Evolutionary conservation across 2,888 invertebrate species (phyloP), one percentile per base, ranked within the genome.

Genomic region (Dilophus febrilis): DNA sequence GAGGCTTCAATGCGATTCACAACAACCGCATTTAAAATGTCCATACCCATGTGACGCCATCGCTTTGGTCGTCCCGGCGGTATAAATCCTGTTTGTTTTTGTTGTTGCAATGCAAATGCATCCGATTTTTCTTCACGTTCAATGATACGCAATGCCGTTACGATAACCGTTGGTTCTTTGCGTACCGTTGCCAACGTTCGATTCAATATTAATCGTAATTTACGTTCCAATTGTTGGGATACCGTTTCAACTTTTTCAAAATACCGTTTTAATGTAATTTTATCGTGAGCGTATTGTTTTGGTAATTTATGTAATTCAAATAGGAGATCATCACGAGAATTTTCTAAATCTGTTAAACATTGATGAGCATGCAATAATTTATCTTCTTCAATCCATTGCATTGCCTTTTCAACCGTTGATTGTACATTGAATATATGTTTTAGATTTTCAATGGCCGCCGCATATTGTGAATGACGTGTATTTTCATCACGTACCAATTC

Each of bases 391-490:
- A 98, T 95, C 69, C 88, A 81, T 40, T 85, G 81, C 56, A 88
- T 83, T 0, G 95, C 92, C 60, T 88, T 91, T 40, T 87, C 82
- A 1, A 97, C 88, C 63, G 90, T 92, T 53, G 92, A 91, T 10
- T 92, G 94, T 1, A 97, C 92, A 34, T 91, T 94, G 53, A 97
- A 95, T 46, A 98, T 94, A 55, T 97, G 94, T 58, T 94, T 95
- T 22, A 98, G 67, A 57, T 98, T 98, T 56, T 98, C 95, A 71
- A 90, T 91, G 0, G 97, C 97, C 2, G 95, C 94, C 2, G 91
- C 92, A 62, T 94, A 91, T 57, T 94, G 97, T 1, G 94, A 94
- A 61, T 97, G 92, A 16, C 83, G 75, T 49, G 85, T 83, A 56
- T 94, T 94, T 60, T 97, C 95, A 47, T 88, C 86, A 19, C 88